Base-by-base conservation (phyloP, 2,888 invertebrate genomes). In the Cataglyphis albicans region DNA sequence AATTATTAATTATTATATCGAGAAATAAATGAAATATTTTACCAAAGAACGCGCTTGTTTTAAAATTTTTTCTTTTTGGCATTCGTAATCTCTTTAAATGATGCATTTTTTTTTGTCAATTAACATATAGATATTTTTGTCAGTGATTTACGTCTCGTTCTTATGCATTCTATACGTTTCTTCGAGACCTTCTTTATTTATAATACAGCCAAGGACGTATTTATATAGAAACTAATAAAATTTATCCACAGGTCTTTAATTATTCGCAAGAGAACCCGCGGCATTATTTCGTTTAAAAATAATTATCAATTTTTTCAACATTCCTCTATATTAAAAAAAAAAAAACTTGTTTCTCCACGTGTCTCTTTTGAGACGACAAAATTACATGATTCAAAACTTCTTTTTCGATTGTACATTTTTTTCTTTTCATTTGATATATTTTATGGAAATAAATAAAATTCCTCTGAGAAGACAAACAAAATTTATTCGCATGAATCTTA, bases 221-320 rank as follows among this genome's bases (percentile, higher is more conserved):
- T 64, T 52, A 52, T 35, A 10, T n/a, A 44, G 29, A 64, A 63
- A 64, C 48, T 52, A 52, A 64, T 73, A 21, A 75, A 64, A 63
- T 64, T 44, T 15, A 74, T 35, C 7, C 12, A 41, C n/a, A 21
- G 9, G 3, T 15, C 63, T 61, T n/a, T 5, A 48, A 38, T 38
- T 3, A 15, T 3, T 21, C 25, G 38, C 18, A 18, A 18, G 1
- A 15, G 57, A 38, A 38, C 10, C 18, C 38, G 35, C 10, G 21
- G 21, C 55, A 35, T 57, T 55, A 35, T 35, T 72, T 15, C 48
- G n/a, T 18, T 57, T 25, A 38, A 18, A 57, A 38, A 72, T n/a
- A 38, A 52, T 18, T 5, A 38, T 9, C 38, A 41, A 41, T 41
- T 12, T 44, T 44, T n/a, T 18, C 48, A 7, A 52, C n/a, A n/a